Percentiles rank a stretch among this genome's conserved stretches.
These are phyloP conservation scores for Galeopterus variegatus DNA, from an alignment of 2,113 vertebrate species.

Conservation along the genomic window DNA sequence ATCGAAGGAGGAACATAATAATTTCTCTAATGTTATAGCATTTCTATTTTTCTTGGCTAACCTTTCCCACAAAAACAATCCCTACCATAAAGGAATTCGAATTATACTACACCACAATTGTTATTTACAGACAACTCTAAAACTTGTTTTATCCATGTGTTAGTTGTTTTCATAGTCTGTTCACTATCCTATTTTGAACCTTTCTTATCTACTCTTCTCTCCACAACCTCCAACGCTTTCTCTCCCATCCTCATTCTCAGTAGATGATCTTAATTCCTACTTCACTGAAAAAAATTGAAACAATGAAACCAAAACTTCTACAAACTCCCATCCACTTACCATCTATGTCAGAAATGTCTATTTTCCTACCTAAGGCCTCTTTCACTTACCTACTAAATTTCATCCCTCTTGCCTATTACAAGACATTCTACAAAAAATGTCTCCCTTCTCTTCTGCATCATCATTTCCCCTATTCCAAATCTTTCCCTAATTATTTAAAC, in stretches of 20 bases:
- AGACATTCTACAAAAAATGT: not conserved
- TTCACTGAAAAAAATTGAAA: slow-evolving; percentile 16
- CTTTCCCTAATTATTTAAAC: slow-evolving; percentile 8
- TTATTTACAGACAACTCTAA: not conserved
- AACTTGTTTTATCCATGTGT: not conserved
- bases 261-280: not conserved
- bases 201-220: not conserved
- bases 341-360: not conserved
- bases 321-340: not conserved
- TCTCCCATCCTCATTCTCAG: not conserved
- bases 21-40: not conserved
- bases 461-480: not conserved
- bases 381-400: not conserved
- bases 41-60: not conserved
- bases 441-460: not conserved
- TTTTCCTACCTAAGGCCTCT: not conserved
- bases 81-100: not conserved
- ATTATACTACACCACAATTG: slow-evolving; percentile 2
- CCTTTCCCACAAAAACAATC: not conserved
- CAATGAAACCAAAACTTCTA: slow-evolving; percentile 12
- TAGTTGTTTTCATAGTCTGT: not conserved
- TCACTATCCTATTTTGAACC: not conserved
- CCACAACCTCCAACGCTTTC: not conserved
- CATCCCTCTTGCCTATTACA: not conserved
- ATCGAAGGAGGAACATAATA: slow-evolving; percentile 2